Conservation (phyloP, 2,888 invertebrate genomes). For the Folsomia manolachei region DNA sequence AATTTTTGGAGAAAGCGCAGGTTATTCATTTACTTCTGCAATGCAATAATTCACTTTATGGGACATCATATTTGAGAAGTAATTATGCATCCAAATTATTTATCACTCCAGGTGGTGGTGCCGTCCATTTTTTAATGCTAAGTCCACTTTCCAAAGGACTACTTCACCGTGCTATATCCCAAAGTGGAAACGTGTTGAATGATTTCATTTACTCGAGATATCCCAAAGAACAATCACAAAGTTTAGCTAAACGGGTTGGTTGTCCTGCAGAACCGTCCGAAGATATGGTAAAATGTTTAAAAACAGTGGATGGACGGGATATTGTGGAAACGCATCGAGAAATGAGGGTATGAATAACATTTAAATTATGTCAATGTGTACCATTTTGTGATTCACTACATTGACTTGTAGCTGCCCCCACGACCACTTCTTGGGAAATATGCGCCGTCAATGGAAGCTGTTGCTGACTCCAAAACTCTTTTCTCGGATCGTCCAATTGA, state of each 20-base stretch:
- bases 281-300: constrained; percentile 36
- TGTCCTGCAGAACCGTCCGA: constrained; percentile 32
- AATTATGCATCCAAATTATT: no score
- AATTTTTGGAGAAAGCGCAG: constrained; percentile 36
- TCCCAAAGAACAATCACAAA: constrained; percentile 33
- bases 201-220: constrained; percentile 29
- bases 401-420: constrained; percentile 28
- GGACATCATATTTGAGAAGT: no score
- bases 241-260: constrained; percentile 31
- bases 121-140: constrained; percentile 39
- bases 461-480: constrained; percentile 56
- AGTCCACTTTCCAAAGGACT: constrained; percentile 36
- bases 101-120: constrained; percentile 27
- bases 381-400: background rate
- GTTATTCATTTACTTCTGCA: constrained; percentile 3
- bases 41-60: no score
- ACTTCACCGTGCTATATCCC: constrained; percentile 35
- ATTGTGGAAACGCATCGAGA: constrained; percentile 39
- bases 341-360: constrained; percentile 29
- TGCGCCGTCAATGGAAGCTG: constrained; percentile 35
- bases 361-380: background rate
- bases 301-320: constrained; percentile 26
- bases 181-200: constrained; percentile 34
- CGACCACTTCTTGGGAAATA: constrained; percentile 31
- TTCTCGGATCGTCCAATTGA: constrained; percentile 56